phyloP scores from a whole-genome alignment of 1,140 invertebrate species.

The Myzus persicae region DNA sequence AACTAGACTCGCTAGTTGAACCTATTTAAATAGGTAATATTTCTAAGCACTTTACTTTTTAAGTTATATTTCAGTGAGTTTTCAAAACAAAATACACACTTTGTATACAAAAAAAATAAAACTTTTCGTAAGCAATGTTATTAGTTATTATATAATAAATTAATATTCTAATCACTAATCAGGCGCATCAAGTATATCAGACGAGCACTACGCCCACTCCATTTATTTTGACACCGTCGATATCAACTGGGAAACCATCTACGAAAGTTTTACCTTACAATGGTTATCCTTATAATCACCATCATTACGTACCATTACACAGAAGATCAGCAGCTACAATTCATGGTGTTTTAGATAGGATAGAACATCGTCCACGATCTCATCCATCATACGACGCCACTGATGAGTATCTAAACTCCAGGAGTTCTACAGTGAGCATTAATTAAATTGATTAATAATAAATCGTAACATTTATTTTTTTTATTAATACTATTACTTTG shows the following conservation, averaged over 20 bases:
- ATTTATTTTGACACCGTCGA: slow-evolving; percentile 28
- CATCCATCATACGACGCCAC: slow-evolving; percentile 71
- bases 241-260: slow-evolving; percentile 42
- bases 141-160: background rate
- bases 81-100: background rate
- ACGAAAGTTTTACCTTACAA: slow-evolving; percentile 54
- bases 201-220: slow-evolving; percentile 40
- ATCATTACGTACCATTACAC: slow-evolving; percentile 67
- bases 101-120: background rate
- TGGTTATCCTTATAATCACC: slow-evolving; percentile 41
- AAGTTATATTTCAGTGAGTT: background rate
- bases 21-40: background rate
- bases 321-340: slow-evolving; percentile 72
- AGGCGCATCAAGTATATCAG: slow-evolving; percentile 55
- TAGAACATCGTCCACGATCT: slow-evolving; percentile 71
- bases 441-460: background rate
- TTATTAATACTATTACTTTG: slow-evolving; percentile 17
- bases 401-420: slow-evolving; percentile 79
- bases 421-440: slow-evolving; percentile 72
- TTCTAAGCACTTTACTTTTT: too few relatives aligned
- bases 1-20: background rate
- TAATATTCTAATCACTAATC: slow-evolving; percentile 25
- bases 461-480: background rate
- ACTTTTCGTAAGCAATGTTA: background rate
- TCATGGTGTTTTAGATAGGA: slow-evolving; percentile 76